A percentile compares a stretch with the other conserved stretches of the same genome.
phyloP scores from a whole-genome alignment of 1,140 invertebrate species.

The Araneus ventricosus region DNA sequence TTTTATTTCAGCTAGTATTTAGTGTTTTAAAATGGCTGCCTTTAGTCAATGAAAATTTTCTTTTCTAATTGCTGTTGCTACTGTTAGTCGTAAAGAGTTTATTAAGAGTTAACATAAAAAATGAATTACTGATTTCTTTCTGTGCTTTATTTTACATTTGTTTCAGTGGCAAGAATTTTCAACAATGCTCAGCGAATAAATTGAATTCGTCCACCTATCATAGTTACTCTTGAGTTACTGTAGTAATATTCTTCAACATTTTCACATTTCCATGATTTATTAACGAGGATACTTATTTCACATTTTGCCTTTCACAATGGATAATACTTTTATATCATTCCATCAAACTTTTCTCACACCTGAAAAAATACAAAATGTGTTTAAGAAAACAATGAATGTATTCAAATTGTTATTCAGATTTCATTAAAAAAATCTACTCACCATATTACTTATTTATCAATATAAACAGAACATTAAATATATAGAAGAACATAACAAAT shows the following conservation, averaged over 20 bases:
- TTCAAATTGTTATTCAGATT: not conserved
- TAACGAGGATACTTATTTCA: not conserved
- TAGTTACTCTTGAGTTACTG: too few species aligned
- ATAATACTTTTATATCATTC: not conserved
- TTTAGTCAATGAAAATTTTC: not conserved
- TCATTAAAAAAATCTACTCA: too few species aligned
- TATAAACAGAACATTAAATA: too few species aligned
- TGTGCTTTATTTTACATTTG: too few species aligned
- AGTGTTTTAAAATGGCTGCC: not conserved
- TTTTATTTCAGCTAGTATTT: conserved; percentile 17
- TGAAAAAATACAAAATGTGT: not conserved
- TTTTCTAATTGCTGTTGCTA: not conserved
- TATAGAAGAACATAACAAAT: too few species aligned
- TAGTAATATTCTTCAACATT: too few species aligned
- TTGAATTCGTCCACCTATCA: too few species aligned
- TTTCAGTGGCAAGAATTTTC: too few species aligned
- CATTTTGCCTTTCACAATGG: not conserved
- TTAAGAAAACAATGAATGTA: not conserved
- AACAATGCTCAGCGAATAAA: too few species aligned
- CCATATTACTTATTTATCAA: too few species aligned
- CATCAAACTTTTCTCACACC: not conserved
- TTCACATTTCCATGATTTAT: too few species aligned
- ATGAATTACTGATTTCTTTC: not conserved
- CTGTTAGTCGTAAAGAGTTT: not conserved
- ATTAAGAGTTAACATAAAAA: not conserved